These are phyloP conservation scores for Pristionchus japonicus DNA, from an alignment of 2,888 invertebrate genomes.

Conservation along the genomic window DNA sequence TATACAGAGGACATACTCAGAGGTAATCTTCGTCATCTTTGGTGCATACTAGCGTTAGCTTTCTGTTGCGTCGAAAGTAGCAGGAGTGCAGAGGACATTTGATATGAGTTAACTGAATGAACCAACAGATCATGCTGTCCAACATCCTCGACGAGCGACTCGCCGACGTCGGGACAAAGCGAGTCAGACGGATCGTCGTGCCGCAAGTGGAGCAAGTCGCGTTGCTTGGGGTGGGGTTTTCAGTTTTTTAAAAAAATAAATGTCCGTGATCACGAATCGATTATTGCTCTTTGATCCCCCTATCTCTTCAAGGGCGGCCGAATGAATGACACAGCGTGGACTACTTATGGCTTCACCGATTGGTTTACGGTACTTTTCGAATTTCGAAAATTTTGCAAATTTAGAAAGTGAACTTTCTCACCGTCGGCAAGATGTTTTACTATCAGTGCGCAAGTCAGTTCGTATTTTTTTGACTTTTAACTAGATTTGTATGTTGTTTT, in stretches of 20 bases:
- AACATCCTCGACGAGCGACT: background rate
- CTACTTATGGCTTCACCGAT: background rate
- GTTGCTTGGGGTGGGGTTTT: background rate
- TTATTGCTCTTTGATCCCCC: background rate
- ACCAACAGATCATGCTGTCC: background rate
- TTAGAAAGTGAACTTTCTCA: background rate
- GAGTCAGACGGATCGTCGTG: background rate
- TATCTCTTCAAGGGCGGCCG: background rate
- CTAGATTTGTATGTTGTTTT: background rate
- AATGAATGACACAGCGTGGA: background rate
- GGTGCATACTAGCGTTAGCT: background rate
- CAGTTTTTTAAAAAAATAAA: too few relatives aligned
- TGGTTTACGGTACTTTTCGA: background rate
- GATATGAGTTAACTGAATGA: too few relatives aligned
- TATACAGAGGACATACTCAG: too few relatives aligned
- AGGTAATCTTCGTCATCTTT: background rate
- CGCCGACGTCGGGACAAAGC: background rate
- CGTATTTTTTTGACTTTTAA: background rate
- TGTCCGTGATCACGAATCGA: background rate
- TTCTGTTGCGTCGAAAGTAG: too few relatives aligned
- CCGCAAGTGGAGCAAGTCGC: background rate
- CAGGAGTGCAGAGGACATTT: too few relatives aligned
- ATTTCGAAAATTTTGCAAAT: background rate
- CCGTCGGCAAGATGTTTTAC: background rate
- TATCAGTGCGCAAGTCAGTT: background rate